phyloP scores from a whole-genome alignment of 2,888 invertebrate genomes.

The Saturnia japonica region DNA sequence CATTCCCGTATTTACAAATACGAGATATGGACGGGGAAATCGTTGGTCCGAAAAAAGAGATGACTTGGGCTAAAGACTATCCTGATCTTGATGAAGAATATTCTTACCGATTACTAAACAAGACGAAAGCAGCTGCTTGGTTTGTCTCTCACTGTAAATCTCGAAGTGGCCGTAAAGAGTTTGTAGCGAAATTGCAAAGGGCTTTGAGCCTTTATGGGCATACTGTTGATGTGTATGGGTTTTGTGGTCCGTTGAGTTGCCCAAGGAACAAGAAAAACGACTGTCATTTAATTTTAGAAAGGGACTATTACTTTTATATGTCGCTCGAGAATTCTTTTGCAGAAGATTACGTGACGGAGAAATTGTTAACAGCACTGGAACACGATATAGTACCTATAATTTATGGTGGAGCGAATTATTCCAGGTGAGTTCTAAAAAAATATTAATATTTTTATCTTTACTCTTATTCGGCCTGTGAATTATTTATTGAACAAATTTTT shows the following conservation, averaged over 20 bases:
- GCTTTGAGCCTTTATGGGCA: conserved; percentile 44
- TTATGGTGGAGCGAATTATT: conserved; percentile 85
- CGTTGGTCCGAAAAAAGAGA: conserved; percentile 57
- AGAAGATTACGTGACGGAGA: conserved; percentile 78
- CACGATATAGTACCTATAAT: conserved; percentile 85
- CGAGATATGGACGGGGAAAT: conserved; percentile 48
- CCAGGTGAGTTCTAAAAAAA: conserved; percentile 49
- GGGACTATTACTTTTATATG: conserved; percentile 87
- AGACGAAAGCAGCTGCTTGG: conserved; percentile 71
- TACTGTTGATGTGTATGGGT: conserved; percentile 79
- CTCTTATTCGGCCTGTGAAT: no score
- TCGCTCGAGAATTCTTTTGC: conserved; percentile 88
- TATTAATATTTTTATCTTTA: neutral
- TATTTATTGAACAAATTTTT: no score
- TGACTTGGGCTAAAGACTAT: conserved; percentile 45
- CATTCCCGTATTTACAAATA: conserved; percentile 58
- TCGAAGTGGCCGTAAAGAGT: conserved; percentile 49
- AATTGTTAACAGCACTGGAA: conserved; percentile 82
- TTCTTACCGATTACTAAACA: conserved; percentile 46
- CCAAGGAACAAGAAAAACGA: conserved; percentile 39
- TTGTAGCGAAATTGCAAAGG: conserved; percentile 48
- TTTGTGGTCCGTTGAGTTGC: conserved; percentile 70
- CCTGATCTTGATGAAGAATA: conserved; percentile 40
- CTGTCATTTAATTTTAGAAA: conserved; percentile 64
- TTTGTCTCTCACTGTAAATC: conserved; percentile 66